Base-by-base conservation (phyloP, 64 coral and sea anemone genomes). In the Montipora foliosa region DNA sequence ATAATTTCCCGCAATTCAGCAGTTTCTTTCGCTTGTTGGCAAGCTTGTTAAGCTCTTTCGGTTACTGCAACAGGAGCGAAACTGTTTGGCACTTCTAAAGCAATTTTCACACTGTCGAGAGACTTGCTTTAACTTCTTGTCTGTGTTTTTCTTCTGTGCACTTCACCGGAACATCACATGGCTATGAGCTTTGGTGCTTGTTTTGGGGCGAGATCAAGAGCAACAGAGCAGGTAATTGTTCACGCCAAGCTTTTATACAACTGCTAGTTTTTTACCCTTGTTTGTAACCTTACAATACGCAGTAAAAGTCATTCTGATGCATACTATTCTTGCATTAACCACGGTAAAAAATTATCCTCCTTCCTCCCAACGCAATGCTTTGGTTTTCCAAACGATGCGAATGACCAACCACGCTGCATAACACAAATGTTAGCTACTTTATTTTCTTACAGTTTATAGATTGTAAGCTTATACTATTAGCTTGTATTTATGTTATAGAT, bases 171-270 rank as follows among this genome's bases (percentile, higher is more conserved):
- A 71, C 68, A 71, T 71, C 68, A 24, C 16, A 86, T 86, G 82
- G 82, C 82, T 45, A 86, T 86, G 82, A 86, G 82, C 19, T 86
- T 86, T 86, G 82, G 82, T 69, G 62, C 82, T 49, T 86, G 82
- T 67, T 86, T 86, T 46, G 82, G 82, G 16, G 82, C 82, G 12
- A 46, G 82, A 50, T 86, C 82, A n/a, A 67, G 82, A 44, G 82
- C 29, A 22, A 69, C 82, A 19, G 82, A 86, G 47, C 67, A 71
- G 64, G 82, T 86, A 86, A 64, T 16, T 14, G 61, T 12, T 64
- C 8, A 86, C 6, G 1, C 19, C 8, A 71, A 71, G 68, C 20
- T 21, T 68, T 71, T 71, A 19, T 24, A 15, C 20, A 71, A 24
- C 61, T 64, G 13, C 13, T 64, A 3, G 4, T 64, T 12, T 6